Conservation (phyloP, 2,797 vertebrate genomes). For the Phylloscopus collybita region DNA sequence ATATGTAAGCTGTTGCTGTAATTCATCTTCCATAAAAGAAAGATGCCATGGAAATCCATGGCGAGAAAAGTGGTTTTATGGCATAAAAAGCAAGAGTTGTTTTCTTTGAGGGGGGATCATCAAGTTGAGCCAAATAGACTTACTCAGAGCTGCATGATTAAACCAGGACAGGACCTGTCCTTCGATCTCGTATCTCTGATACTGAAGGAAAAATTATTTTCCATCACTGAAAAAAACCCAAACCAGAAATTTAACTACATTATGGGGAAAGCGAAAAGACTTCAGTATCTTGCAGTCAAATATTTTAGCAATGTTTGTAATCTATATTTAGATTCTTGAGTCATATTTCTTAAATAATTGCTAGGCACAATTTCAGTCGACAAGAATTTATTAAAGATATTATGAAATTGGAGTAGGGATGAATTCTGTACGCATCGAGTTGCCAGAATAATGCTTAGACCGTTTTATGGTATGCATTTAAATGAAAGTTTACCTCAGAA, state of each 20-base stretch:
- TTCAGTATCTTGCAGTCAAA: neutral
- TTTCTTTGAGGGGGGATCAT: neutral
- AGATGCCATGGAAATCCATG: neutral
- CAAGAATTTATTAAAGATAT: neutral
- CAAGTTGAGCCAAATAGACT: neutral
- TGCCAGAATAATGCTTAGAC: constrained; percentile 10
- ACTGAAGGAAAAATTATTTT: neutral
- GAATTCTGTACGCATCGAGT: neutral
- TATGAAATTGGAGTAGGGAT: neutral
- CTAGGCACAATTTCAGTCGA: neutral
- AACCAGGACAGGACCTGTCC: neutral
- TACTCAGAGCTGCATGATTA: neutral
- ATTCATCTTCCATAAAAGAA: neutral
- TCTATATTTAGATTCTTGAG: constrained; percentile 27
- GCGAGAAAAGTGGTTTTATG: neutral
- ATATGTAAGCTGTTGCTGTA: neutral
- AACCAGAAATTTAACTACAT: neutral
- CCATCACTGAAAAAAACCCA: neutral
- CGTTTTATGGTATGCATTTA: neutral
- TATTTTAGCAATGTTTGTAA: constrained; percentile 24
- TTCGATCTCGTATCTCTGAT: neutral
- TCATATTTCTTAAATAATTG: constrained; percentile 57
- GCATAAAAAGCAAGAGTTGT: neutral
- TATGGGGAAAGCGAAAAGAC: neutral
- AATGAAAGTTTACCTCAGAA: constrained; percentile 23